Conservation (phyloP, 1,140 invertebrate genomes). For the Lepidotrigona ventralis region DNA sequence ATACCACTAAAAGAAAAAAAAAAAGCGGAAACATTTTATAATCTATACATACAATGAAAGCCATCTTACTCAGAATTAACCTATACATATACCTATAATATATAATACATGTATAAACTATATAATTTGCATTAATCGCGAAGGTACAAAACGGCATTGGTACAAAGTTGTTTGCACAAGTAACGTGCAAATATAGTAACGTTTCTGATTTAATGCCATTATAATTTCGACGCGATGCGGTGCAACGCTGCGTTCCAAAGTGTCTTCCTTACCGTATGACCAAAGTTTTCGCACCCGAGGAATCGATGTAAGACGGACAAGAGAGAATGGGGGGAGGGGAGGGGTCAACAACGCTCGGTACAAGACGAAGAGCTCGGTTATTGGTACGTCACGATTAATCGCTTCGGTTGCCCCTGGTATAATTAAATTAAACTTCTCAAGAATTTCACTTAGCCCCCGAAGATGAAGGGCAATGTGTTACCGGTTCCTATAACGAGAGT, state of each 20-base stretch:
- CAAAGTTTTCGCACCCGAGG: constrained; percentile 29
- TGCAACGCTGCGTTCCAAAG: neutral
- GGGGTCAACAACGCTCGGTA: neutral
- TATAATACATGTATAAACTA: neutral
- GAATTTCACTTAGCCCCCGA: constrained; percentile 70
- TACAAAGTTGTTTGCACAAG: neutral
- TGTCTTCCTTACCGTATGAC: constrained; percentile 25
- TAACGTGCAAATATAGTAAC: too few relatives aligned
- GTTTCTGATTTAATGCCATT: constrained; percentile 32
- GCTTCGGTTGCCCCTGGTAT: constrained; percentile 60
- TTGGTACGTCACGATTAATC: constrained; percentile 67
- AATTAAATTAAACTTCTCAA: constrained; percentile 74
- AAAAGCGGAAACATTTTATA: too few relatives aligned
- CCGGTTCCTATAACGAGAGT: constrained; percentile 59
- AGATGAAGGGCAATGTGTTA: constrained; percentile 68
- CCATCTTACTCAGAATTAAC: too few relatives aligned
- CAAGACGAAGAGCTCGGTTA: constrained; percentile 49
- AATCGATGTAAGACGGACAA: constrained; percentile 43
- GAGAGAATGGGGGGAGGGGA: neutral
- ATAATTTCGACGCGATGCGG: neutral
- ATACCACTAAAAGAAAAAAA: too few relatives aligned
- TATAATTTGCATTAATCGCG: neutral
- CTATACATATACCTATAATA: too few relatives aligned
- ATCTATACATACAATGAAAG: too few relatives aligned
- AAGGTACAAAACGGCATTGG: neutral